Evolutionary conservation across 2,797 vertebrate genomes (phyloP).

Genomic region (Buceros bicornis): DNA sequence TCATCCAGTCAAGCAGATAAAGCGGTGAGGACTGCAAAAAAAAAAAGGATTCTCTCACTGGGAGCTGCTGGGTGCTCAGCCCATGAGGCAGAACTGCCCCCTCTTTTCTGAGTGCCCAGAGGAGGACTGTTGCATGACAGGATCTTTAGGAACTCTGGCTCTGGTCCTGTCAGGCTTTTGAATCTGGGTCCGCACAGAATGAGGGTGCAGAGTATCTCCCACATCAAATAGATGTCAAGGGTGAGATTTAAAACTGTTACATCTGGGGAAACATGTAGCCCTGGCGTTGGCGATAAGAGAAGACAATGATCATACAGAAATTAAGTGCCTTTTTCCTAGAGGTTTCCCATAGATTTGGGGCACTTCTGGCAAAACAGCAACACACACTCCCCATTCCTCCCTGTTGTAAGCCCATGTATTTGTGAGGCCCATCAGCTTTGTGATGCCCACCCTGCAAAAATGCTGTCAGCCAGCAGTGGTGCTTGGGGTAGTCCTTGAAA

Average conservation of each 20-base stretch:
- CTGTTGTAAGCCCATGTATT: neutral
- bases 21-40: neutral
- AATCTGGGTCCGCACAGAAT: neutral
- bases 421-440: neutral
- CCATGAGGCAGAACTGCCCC: neutral
- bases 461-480: neutral
- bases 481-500: neutral
- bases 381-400: neutral
- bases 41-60: neutral
- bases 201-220: neutral
- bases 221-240: neutral
- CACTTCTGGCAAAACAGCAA: neutral
- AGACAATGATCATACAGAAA: neutral
- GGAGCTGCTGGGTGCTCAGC: neutral
- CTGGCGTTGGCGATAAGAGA: neutral
- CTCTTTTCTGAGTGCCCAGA: neutral
- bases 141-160: neutral
- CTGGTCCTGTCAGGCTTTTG: neutral
- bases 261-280: neutral
- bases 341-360: neutral
- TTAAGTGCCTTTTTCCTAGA: neutral
- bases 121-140: neutral
- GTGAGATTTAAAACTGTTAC: neutral
- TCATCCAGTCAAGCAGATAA: neutral
- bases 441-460: neutral